Base-by-base conservation (phyloP, 2,113 vertebrate species). In the Hippopotamus amphibius region DNA sequence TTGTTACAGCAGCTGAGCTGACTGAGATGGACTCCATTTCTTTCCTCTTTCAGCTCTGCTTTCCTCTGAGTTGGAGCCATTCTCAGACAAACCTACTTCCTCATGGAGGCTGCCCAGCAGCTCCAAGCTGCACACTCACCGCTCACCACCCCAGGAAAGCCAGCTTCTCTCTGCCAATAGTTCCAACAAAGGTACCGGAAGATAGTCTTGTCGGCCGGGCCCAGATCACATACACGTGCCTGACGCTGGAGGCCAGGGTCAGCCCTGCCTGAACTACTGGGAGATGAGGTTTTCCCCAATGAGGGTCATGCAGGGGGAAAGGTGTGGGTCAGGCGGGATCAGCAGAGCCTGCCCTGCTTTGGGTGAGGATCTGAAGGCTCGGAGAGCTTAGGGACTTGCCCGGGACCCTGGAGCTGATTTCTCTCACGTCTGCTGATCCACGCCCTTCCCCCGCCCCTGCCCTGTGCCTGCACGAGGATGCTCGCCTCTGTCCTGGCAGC, bases 391-490 rank as follows among this genome's bases (percentile, higher is more conserved):
- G 43, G 55, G 9, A 8, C 13, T 55, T 37, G 28, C 24, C 3
- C 1, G 5, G 26, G 50, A 28, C n/a, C 68, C 50, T 13, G 7
- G 37, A 65, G 46, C 13, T 37, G 41, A 59, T 17, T 74, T 30
- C 88, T 57, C 46, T 46, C 63, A n/a, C 19, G 41, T 26, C 74
- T 65, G 66, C 68, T 86, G 59, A 7, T 13, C 16, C 76, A 55
- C 11, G 0, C 0, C 48, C 6, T 13, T 14, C 30, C 48, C 10
- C 76, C 13, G 76, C 48, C 17, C 76, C 48, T n/a, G 3, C 6
- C 55, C 2, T 0, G 6, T 1, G 37, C 21, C 37, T 57, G 21
- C 28, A 5, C 26, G 17, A 77, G n/a, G 50, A 15, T 7, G 0
- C 28, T 26, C 24, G 28, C 48, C 10, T 50, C 83, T 2, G 21